A percentile compares a stretch with the other conserved stretches of the same genome.
Evolutionary conservation across 2,888 invertebrate species (phyloP).

Genomic region (Agrotis ipsilon): DNA sequence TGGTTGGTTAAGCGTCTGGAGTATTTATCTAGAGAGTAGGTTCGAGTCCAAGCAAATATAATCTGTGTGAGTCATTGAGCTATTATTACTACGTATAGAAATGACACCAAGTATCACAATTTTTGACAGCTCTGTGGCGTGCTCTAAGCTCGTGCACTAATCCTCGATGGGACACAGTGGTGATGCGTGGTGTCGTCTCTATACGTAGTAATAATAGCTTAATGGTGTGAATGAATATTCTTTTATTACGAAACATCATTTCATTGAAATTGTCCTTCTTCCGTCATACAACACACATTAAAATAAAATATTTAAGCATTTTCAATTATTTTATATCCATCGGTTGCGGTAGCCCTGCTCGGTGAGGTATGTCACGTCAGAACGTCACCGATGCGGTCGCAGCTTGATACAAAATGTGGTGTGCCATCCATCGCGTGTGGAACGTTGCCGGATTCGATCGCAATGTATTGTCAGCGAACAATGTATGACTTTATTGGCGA

Average conservation of each 20-base stretch:
- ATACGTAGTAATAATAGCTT: too few species aligned
- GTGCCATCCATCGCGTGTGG: conserved; percentile 18
- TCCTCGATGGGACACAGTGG: too few species aligned
- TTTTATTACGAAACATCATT: not conserved
- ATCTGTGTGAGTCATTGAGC: too few species aligned
- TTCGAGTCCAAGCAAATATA: too few species aligned
- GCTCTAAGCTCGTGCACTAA: too few species aligned
- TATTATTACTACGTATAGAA: too few species aligned
- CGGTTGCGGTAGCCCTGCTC: conserved; percentile 13
- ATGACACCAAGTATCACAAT: too few species aligned
- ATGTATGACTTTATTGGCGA: conserved; percentile 21
- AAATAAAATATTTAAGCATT: conserved; percentile 24
- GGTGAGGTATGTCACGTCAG: conserved; percentile 18
- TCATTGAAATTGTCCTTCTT: not conserved
- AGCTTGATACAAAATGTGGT: conserved; percentile 41
- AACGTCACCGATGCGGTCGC: conserved; percentile 25
- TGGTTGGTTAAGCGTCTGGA: too few species aligned
- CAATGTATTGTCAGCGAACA: conserved; percentile 18
- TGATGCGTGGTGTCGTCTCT: too few species aligned
- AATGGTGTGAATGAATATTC: too few species aligned
- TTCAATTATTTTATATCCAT: conserved; percentile 9
- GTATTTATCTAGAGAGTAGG: too few species aligned
- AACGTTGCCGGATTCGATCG: conserved; percentile 4
- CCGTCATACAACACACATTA: not conserved
- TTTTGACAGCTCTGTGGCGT: too few species aligned